phyloP scores from a whole-genome alignment of 2,888 invertebrate genomes.

The Acheta domesticus region DNA sequence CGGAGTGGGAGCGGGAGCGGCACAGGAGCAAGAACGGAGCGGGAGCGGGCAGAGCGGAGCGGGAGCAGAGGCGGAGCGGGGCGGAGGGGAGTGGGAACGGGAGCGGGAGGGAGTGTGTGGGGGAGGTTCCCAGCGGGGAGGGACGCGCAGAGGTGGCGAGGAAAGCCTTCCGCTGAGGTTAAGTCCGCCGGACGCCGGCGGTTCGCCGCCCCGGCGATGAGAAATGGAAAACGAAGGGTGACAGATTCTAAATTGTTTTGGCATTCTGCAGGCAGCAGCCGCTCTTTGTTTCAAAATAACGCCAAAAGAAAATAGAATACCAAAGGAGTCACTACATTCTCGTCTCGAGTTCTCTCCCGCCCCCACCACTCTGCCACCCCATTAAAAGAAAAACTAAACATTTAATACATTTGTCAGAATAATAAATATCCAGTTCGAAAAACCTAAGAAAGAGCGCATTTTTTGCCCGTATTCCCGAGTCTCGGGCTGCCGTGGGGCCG shows the following conservation, averaged over 20 bases:
- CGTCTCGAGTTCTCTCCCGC: too few species aligned
- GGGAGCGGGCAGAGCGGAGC: background rate
- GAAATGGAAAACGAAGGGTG: constrained; percentile 35
- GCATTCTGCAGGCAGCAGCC: constrained; percentile 25
- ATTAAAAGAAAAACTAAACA: too few species aligned
- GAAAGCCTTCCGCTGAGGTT: background rate
- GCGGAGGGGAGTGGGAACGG: background rate
- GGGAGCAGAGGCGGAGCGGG: constrained; percentile 18
- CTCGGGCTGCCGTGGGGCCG: too few species aligned
- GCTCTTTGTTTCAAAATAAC: background rate
- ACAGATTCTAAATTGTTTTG: constrained; percentile 35
- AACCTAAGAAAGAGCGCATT: too few species aligned
- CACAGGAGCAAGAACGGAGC: too few species aligned
- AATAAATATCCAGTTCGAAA: too few species aligned
- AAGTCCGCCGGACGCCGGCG: constrained; percentile 26
- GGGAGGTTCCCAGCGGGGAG: constrained; percentile 11
- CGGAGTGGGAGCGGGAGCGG: too few species aligned
- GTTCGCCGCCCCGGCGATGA: constrained; percentile 28
- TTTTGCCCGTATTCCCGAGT: too few species aligned
- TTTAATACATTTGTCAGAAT: too few species aligned
- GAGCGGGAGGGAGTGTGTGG: too few species aligned
- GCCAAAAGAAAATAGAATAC: background rate
- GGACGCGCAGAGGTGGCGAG: constrained; percentile 7
- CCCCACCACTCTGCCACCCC: too few species aligned
- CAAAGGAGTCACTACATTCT: background rate